Base-by-base conservation (phyloP, 2,888 invertebrate genomes). In the Acronicta aceris region DNA sequence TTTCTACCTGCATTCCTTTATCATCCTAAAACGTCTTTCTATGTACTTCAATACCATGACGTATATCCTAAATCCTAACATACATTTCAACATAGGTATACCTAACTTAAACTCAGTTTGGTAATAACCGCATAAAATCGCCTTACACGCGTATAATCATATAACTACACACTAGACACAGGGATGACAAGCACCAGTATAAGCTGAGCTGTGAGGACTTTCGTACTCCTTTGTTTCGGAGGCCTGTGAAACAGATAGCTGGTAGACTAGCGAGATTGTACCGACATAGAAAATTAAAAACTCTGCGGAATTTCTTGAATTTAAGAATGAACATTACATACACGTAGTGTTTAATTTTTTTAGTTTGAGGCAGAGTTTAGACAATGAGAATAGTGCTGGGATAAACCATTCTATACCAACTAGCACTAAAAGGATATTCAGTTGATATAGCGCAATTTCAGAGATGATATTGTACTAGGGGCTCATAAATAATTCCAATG, bases 121-220 rank as follows among this genome's bases (percentile, higher is more conserved):
- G 47, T 72, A 73, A 73, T 69, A 65, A 21, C 64, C 69, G 58
- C 59, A 69, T 46, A 15, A 61, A 72, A 72, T 72, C 53, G 60
- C 58, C 53, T 54, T 46, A 65, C 74, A 69, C 40, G 69, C 74
- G 56, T 68, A 17, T 56, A 60, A 73, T 59, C 49, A 59, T 42
- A 61, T 52, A 74, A 59, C 74, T 69, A 71, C 57, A 68, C 42
- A 52, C 21, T 36, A 43, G 38, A 41, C 49, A 42, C 64, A 68
- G 41, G 51, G 55, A 47, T 21, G 8, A 50, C 16, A 8, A 0
- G 1, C 16, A 50, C 74, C 74, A 59, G 12, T 42, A 7, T 56
- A 59, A 51, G 13, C 17, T 46, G 71, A 49, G 1, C 73, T 57
- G 38, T 30, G 36, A 47, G 53, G 41, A 40, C 48, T 68, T 68